Conservation (phyloP, 2,113 vertebrate genomes). For the Psilopsiagon aurifrons region DNA sequence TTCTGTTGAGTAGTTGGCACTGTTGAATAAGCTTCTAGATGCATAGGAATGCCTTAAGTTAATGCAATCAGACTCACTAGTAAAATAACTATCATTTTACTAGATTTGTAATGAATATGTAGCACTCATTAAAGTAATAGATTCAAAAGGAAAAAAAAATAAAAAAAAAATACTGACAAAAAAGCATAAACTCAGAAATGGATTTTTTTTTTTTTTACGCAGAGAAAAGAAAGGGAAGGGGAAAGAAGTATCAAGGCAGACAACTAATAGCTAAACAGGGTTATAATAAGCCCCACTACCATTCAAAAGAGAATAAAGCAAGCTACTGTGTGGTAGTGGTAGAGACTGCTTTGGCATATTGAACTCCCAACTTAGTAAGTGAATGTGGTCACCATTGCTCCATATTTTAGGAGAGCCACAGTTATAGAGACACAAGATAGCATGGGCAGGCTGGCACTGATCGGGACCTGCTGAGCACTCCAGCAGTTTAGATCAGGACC, state of each 20-base stretch:
- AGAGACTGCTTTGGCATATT: neutral
- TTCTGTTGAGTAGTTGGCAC: neutral
- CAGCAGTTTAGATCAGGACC: neutral
- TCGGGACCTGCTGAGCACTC: neutral
- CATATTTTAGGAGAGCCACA: rapidly evolving
- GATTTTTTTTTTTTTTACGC: neutral
- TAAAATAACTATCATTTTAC: neutral
- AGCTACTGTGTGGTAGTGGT: neutral
- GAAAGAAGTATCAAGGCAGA: neutral
- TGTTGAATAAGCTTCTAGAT: neutral
- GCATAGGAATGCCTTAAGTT: neutral
- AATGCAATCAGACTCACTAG: neutral
- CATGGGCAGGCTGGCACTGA: neutral
- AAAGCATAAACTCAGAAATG: neutral
- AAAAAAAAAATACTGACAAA: neutral
- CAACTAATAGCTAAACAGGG: neutral
- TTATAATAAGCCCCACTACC: neutral
- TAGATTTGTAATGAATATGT: neutral
- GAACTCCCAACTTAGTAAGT: neutral
- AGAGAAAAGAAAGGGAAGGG: neutral
- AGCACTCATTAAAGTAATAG: neutral
- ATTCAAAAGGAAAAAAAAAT: neutral
- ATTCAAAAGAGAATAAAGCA: neutral
- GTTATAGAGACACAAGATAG: neutral
- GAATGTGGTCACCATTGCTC: neutral